A percentile compares a stretch with the other conserved stretches of the same genome.
Evolutionary conservation across 2,113 vertebrate species (phyloP).

Genomic region (Pavo muticus): DNA sequence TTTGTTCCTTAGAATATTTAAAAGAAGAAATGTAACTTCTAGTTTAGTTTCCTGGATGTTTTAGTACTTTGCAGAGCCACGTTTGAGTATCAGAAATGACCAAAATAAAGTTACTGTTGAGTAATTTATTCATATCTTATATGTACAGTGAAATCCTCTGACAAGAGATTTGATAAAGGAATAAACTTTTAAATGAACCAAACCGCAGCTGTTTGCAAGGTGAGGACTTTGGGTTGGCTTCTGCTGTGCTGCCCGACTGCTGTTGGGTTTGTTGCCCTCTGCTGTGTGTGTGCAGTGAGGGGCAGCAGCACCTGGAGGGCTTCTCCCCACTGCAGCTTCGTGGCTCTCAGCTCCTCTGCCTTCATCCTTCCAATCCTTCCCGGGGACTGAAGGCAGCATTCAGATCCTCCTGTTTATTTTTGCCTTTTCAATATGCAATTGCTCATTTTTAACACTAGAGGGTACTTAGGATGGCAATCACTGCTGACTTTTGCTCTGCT

Average conservation of each 20-base stretch:
- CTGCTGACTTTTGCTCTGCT: rapidly evolving
- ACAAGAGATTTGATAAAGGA: constrained; percentile 32
- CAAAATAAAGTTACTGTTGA: constrained; percentile 58
- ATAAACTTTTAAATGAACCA: not conserved
- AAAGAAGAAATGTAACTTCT: not conserved
- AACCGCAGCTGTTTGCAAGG: not conserved
- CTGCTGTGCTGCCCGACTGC: no score
- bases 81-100: constrained; percentile 31
- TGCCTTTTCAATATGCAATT: rapidly evolving
- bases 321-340: not conserved
- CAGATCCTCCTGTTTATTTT: not conserved
- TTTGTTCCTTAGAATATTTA: constrained; percentile 14
- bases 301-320: no score
- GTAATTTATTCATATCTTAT: constrained; percentile 55
- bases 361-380: not conserved
- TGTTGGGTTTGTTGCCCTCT: not conserved
- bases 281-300: not conserved
- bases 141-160: not conserved
- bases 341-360: not conserved
- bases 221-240: not conserved
- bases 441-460: not conserved
- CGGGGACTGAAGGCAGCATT: not conserved
- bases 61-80: constrained; percentile 36
- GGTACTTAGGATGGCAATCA: rapidly evolving
- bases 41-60: constrained; percentile 57